Percentiles rank a stretch among this genome's conserved stretches.
Evolutionary conservation across 2,888 invertebrate genomes (phyloP).

Genomic region (Sarcophaga caerulescens): DNA sequence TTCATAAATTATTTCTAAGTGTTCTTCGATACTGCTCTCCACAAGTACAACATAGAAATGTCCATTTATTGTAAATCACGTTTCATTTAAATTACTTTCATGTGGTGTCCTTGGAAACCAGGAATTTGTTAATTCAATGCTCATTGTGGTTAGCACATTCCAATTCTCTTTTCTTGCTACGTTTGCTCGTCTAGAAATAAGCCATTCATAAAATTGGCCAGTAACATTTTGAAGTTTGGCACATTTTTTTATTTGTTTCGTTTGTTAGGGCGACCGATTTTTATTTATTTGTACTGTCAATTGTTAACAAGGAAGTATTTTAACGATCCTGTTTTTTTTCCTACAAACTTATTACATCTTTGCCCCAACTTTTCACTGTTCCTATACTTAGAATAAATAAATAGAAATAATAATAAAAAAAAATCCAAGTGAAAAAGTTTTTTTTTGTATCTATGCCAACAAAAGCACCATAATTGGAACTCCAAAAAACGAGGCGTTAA

Average conservation of each 20-base stretch:
- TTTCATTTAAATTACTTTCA: conserved; percentile 46
- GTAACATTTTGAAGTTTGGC: conserved; percentile 26
- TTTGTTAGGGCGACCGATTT: not conserved
- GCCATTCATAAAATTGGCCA: not conserved
- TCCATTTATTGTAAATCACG: conserved; percentile 53
- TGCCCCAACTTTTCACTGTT: conserved; percentile 3
- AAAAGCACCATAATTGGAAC: conserved; percentile 58
- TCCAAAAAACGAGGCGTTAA: conserved; percentile 67
- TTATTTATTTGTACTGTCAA: conserved; percentile 9
- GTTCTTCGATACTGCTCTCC: no score
- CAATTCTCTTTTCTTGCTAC: not conserved
- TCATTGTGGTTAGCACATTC: conserved; percentile 65
- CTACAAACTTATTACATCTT: conserved; percentile 5
- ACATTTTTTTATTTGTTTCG: not conserved
- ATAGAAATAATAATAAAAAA: conserved; percentile 7
- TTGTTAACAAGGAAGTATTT: conserved; percentile 49
- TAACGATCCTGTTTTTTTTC: conserved; percentile 23
- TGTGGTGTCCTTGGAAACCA: conserved; percentile 78
- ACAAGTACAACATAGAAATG: conserved; percentile 35
- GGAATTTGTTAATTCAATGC: conserved; percentile 81
- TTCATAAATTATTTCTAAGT: no score
- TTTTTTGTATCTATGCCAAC: conserved; percentile 70
- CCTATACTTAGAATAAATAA: conserved; percentile 29
- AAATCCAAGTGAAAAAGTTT: conserved; percentile 35
- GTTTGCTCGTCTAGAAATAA: not conserved